Base-by-base conservation (phyloP, 2,888 invertebrate species). In the Drosophila paramelanica region DNA sequence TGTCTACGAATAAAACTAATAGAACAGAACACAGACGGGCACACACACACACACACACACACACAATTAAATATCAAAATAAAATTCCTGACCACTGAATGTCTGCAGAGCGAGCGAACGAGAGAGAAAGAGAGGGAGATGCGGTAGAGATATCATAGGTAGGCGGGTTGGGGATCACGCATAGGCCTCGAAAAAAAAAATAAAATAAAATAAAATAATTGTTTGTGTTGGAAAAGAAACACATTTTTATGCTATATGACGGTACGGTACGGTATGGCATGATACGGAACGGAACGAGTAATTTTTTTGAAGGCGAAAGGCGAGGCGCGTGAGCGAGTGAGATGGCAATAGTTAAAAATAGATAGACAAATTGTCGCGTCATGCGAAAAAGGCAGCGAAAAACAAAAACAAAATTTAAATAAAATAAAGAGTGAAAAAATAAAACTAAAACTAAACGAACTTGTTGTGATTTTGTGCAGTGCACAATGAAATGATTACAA, bases 311-410 rank as follows among this genome's bases (percentile, higher is more conserved):
- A 23, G 23, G 23, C 23, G 23, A 10, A 31, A 31, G 10, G 31
- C 55, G 38, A 46, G 50, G 23, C 41, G 38, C 46, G 74, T 49
- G 64, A 71, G 64, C 51, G 81, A 71, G 64, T 49, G 81, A 65
- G 67, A 71, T 45, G 58, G 78, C 70, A 60, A 69, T 76, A 62
- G 59, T 65, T 89, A 89, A 77, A 88, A 89, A 89, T 89, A 89
- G 88, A 81, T 81, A 89, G 88, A 89, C 88, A 88, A 80, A 83
- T 86, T 90, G 90, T 89, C 88, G 90, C 88, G 90, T 88, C 88
- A 88, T 81, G 78, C 78, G 67, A 79, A 85, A 76, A 68, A 36
- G 5, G 66, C 68, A 62, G 17, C 68, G 46, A 49, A 42, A 50
- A 62, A 17, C 17, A 17, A 62, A 36, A 13, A 10, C 33, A 39